These are phyloP conservation scores for Drepana falcataria DNA, from an alignment of 2,888 invertebrate species.

Conservation along the genomic window DNA sequence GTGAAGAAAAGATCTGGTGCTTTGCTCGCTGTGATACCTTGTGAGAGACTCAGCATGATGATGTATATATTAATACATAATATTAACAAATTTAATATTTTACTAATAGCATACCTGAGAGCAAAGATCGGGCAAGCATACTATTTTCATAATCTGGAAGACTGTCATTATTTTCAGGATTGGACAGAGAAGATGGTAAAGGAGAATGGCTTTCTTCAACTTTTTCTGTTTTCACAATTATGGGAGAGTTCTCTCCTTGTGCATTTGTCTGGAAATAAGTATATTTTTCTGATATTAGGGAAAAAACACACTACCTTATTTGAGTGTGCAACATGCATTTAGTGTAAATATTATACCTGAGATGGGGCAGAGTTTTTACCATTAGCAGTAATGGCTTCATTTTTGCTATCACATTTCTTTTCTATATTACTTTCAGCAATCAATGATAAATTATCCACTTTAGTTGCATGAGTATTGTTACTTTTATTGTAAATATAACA, in stretches of 20 bases:
- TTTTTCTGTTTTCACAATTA: slow-evolving; percentile 62
- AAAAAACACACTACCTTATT: neutral
- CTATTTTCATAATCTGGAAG: slow-evolving; percentile 75
- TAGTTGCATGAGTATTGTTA: slow-evolving; percentile 44
- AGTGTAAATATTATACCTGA: slow-evolving; percentile 39
- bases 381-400: slow-evolving; percentile 53
- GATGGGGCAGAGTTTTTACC: slow-evolving; percentile 46
- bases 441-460: slow-evolving; percentile 45
- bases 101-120: slow-evolving; percentile 53
- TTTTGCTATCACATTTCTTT: slow-evolving; percentile 53
- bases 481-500: slow-evolving; percentile 63
- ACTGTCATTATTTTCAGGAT: slow-evolving; percentile 67
- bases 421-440: slow-evolving; percentile 55
- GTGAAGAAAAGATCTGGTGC: no score
- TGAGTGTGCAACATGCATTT: neutral
- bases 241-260: slow-evolving; percentile 54
- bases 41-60: no score
- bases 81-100: neutral
- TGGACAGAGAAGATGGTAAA: slow-evolving; percentile 35
- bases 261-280: slow-evolving; percentile 33
- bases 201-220: slow-evolving; percentile 55
- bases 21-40: no score
- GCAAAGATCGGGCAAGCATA: slow-evolving; percentile 73
- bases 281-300: neutral
- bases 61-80: no score